phyloP scores from a whole-genome alignment of 2,113 vertebrate genomes.

The Tychaedon coryphoeus region DNA sequence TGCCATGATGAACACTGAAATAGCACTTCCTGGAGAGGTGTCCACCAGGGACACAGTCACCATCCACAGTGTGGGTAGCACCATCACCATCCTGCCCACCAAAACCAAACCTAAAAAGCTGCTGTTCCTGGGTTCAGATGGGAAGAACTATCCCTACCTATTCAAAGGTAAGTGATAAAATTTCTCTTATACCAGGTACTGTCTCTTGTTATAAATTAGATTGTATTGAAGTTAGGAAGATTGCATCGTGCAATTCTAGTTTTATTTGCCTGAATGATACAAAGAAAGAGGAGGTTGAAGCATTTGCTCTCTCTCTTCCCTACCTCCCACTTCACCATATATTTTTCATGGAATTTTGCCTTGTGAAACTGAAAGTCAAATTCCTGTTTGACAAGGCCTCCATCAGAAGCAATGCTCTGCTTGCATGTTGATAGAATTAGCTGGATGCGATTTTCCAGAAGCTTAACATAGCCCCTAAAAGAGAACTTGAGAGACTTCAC shows the following conservation, averaged over 20 bases:
- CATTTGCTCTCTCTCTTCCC: neutral
- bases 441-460: neutral
- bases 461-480: neutral
- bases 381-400: neutral
- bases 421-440: neutral
- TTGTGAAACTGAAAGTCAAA: neutral
- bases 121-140: slow-evolving; percentile 93
- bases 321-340: neutral
- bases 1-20: slow-evolving; percentile 91
- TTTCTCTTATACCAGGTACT: neutral
- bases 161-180: slow-evolving; percentile 87
- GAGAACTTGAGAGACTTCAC: neutral
- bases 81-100: slow-evolving; percentile 95
- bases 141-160: slow-evolving; percentile 93
- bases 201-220: neutral
- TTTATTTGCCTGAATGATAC: neutral
- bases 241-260: accelerated
- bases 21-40: slow-evolving; percentile 93
- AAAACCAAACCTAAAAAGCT: slow-evolving; percentile 99
- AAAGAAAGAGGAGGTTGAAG: neutral
- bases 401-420: neutral
- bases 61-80: slow-evolving; percentile 93
- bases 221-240: neutral
- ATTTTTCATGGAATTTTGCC: neutral
- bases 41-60: slow-evolving; percentile 92